A percentile compares a stretch with the other conserved stretches of the same genome.
phyloP scores from a whole-genome alignment of 2,888 invertebrate species.

The Aphodius sticticus region DNA sequence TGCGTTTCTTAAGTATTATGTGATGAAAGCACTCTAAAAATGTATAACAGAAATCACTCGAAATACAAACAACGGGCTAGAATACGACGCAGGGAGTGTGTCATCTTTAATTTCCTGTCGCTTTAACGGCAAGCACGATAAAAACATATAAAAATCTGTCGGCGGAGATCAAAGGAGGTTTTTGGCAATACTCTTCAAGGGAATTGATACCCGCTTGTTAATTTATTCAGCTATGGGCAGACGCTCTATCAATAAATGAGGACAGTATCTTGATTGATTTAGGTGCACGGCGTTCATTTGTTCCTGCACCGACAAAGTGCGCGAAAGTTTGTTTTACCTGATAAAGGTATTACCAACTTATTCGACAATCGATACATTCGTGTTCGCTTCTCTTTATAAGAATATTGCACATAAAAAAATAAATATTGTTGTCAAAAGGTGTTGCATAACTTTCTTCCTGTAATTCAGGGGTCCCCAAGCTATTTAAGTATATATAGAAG shows the following conservation, averaged over 20 bases:
- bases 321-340: background rate
- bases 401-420: background rate
- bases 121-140: background rate
- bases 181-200: background rate
- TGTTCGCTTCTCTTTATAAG: background rate
- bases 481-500: too few relatives aligned
- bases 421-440: background rate
- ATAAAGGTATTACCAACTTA: background rate
- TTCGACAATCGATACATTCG: background rate
- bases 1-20: too few relatives aligned
- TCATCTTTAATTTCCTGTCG: background rate
- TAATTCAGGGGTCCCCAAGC: too few relatives aligned
- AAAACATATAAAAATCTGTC: background rate
- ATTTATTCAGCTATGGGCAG: background rate
- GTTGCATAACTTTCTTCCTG: background rate
- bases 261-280: slow-evolving; percentile 4
- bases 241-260: background rate
- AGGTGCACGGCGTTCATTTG: background rate
- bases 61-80: background rate
- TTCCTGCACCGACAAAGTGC: slow-evolving; percentile 4
- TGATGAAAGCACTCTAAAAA: too few relatives aligned
- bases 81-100: background rate
- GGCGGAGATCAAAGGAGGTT: background rate
- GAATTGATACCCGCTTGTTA: background rate
- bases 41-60: background rate